Conservation (phyloP, 1,140 invertebrate species). For the Drosophila trapezifrons region DNA sequence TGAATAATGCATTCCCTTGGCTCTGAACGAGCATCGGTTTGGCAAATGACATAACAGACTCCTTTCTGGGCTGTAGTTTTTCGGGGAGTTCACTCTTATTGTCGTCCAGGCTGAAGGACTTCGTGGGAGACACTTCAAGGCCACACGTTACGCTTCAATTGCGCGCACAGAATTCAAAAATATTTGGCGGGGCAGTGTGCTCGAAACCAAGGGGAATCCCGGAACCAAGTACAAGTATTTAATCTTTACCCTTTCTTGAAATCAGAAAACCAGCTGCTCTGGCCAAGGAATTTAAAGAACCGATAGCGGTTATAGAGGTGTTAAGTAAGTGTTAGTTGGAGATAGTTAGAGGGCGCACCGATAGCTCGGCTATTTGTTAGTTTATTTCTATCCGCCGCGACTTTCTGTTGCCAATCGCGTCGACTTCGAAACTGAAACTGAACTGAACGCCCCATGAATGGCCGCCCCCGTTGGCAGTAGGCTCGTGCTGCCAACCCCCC, state of each 20-base stretch:
- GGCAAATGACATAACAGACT: constrained; percentile 45
- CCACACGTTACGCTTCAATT: constrained; percentile 39
- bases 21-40: background rate
- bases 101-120: constrained; percentile 9
- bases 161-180: constrained; percentile 24
- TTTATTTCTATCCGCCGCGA: constrained; percentile 47
- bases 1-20: constrained; percentile 6
- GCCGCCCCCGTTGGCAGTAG: constrained; percentile 64
- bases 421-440: constrained; percentile 70
- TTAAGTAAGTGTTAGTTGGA: constrained; percentile 22
- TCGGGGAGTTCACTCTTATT: constrained; percentile 10
- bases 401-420: constrained; percentile 64
- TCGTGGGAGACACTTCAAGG: constrained; percentile 31
- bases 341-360: constrained; percentile 54
- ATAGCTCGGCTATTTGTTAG: constrained; percentile 51
- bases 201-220: constrained; percentile 1
- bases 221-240: constrained; percentile 7
- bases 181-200: constrained; percentile 12
- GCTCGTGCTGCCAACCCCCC: constrained; percentile 40
- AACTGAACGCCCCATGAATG: constrained; percentile 55
- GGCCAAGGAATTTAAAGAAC: constrained; percentile 35
- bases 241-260: constrained; percentile 15
- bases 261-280: constrained; percentile 25
- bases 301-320: constrained; percentile 23
- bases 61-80: constrained; percentile 5